Conservation (phyloP, 2,888 invertebrate genomes). For the Andrena hattorfiana region DNA sequence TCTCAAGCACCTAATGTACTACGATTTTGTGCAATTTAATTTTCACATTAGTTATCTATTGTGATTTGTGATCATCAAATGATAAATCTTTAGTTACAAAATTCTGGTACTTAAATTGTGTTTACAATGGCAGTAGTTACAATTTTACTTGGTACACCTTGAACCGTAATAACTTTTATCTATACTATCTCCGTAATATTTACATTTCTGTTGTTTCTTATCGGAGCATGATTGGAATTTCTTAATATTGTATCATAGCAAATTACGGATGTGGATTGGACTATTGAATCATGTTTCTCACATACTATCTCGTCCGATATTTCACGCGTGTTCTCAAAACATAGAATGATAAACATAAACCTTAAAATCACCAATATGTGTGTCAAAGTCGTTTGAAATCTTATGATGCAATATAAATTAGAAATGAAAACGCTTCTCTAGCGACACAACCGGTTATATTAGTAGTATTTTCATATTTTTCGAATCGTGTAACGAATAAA, state of each 20-base stretch:
- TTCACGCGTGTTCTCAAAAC: background rate
- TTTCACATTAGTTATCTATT: no score
- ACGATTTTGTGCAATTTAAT: no score
- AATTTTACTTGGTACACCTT: background rate
- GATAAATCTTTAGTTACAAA: background rate
- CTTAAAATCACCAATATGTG: background rate
- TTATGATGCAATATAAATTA: constrained; percentile 28
- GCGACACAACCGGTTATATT: background rate
- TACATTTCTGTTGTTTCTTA: background rate
- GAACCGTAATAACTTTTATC: background rate
- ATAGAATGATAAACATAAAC: background rate
- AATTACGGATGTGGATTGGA: background rate
- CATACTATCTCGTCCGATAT: background rate
- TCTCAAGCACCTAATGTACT: no score
- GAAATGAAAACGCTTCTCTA: background rate
- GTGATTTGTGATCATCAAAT: no score
- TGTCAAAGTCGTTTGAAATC: background rate
- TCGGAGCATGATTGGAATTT: background rate
- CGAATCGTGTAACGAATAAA: background rate
- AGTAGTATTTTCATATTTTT: background rate
- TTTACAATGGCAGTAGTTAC: background rate
- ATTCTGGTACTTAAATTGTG: background rate
- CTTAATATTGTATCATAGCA: background rate
- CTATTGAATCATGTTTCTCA: constrained; percentile 3
- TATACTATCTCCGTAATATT: background rate